A percentile compares a stretch with the other conserved stretches of the same genome.
Conservation (phyloP, 64 coral and sea anemone genomes). For the Pocillopora verrucosa region DNA sequence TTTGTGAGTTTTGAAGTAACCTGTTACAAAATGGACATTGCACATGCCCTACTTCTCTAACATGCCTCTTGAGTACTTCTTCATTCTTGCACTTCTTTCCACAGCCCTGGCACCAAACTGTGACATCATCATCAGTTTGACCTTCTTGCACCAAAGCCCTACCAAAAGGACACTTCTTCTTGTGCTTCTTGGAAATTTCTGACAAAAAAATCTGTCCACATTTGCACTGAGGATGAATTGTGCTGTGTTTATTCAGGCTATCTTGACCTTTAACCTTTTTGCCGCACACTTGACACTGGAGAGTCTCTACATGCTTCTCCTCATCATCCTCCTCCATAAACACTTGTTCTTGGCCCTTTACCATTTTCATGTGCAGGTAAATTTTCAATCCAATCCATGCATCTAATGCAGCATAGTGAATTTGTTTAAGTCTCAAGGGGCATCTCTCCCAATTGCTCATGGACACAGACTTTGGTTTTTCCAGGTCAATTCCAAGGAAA, state of each 20-base stretch:
- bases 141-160: not conserved
- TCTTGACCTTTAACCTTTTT: constrained; percentile 42
- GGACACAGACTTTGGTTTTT: constrained; percentile 62
- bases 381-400: constrained; percentile 89
- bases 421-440: constrained; percentile 68
- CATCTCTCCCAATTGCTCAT: constrained; percentile 90
- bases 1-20: not conserved
- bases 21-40: constrained; percentile 18
- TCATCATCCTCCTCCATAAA: not conserved
- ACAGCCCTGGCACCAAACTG: not conserved
- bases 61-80: constrained; percentile 17
- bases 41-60: constrained; percentile 27
- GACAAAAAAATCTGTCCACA: constrained; percentile 55
- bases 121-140: not conserved
- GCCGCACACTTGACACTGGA: constrained; percentile 53
- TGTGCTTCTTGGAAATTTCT: constrained; percentile 55
- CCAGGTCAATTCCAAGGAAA: constrained; percentile 71
- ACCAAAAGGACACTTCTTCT: not conserved
- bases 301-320: not conserved
- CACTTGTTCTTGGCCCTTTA: not conserved
- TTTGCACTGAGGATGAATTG: constrained; percentile 47
- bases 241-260: constrained; percentile 36
- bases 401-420: constrained; percentile 92
- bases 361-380: constrained; percentile 54
- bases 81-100: constrained; percentile 2